phyloP scores from a whole-genome alignment of 2,888 invertebrate species.

The Scaptomyza reducta region DNA sequence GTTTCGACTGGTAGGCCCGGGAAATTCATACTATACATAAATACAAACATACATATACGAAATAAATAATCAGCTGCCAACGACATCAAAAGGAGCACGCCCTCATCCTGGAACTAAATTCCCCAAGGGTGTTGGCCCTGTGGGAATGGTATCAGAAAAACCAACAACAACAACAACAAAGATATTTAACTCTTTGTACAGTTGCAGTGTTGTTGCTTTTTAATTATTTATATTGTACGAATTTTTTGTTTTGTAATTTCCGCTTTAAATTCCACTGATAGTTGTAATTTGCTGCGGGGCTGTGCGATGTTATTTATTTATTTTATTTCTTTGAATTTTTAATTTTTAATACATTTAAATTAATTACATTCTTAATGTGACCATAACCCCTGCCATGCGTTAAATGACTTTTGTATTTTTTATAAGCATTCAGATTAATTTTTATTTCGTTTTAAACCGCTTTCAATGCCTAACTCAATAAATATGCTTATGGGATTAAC shows the following conservation, averaged over 20 bases:
- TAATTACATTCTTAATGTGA: constrained; percentile 76
- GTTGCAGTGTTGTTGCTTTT: constrained; percentile 42
- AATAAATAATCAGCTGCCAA: constrained; percentile 68
- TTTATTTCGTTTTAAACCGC: constrained; percentile 25
- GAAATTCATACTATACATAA: constrained; percentile 23
- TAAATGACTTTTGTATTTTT: constrained; percentile 65
- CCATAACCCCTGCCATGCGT: constrained; percentile 63
- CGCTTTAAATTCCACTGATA: constrained; percentile 59
- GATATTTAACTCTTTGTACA: not conserved
- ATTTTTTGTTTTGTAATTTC: constrained; percentile 42
- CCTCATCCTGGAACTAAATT: constrained; percentile 40
- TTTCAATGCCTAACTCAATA: constrained; percentile 28
- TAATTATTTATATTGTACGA: constrained; percentile 64
- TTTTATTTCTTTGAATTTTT: constrained; percentile 39
- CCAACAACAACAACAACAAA: not conserved
- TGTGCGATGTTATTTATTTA: constrained; percentile 40
- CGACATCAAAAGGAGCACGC: constrained; percentile 46
- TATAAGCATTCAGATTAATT: constrained; percentile 43
- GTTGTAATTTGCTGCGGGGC: constrained; percentile 28
- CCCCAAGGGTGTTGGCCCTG: not conserved
- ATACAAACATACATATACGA: constrained; percentile 10
- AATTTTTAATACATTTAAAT: constrained; percentile 67
- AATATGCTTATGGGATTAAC: constrained; percentile 25
- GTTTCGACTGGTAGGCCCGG: constrained; percentile 52
- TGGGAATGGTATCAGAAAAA: constrained; percentile 14